Conservation (phyloP, 2,888 invertebrate species). For the Hetaerina titia region DNA sequence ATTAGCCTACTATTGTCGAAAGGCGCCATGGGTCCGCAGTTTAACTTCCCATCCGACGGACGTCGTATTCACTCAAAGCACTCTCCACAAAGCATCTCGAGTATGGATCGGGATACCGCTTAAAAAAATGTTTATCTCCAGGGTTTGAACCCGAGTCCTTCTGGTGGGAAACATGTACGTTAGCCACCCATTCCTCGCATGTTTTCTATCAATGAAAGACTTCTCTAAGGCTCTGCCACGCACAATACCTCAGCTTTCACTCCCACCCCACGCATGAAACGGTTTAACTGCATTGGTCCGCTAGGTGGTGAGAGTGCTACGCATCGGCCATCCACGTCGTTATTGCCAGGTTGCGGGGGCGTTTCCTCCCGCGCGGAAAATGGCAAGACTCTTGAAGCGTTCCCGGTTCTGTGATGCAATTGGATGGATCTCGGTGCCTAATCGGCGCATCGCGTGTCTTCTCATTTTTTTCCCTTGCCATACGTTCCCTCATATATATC, state of each 20-base stretch:
- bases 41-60: no score
- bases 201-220: no score
- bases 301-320: not conserved
- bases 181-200: no score
- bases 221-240: not conserved
- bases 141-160: no score
- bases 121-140: no score
- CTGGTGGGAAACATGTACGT: no score
- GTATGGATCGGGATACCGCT: no score
- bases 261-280: not conserved
- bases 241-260: not conserved
- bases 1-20: no score
- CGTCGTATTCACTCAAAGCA: no score
- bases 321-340: not conserved
- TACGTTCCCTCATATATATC: not conserved
- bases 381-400: not conserved
- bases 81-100: no score
- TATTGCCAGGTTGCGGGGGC: not conserved
- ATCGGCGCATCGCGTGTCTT: not conserved
- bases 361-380: not conserved
- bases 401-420: not conserved
- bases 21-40: no score
- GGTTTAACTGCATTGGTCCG: not conserved
- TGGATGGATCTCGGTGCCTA: not conserved
- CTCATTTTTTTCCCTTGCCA: not conserved